Evolutionary conservation across 2,797 vertebrate genomes (phyloP).

Genomic region (Orientallactaga sibirica): DNA sequence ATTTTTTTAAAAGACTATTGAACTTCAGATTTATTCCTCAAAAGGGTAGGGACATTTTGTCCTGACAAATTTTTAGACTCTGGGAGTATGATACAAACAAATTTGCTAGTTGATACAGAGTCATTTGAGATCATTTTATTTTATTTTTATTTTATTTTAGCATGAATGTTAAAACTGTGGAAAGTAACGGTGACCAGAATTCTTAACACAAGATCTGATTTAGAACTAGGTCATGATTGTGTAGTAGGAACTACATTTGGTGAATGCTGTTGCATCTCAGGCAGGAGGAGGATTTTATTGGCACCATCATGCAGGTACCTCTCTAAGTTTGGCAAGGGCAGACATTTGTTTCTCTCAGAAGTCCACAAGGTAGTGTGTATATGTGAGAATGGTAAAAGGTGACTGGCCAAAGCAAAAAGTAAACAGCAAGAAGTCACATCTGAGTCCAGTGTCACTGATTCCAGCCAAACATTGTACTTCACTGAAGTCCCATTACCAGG

Average conservation of each 20-base stretch:
- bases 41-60: background rate
- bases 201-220: background rate
- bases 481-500: background rate
- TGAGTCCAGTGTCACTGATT: background rate
- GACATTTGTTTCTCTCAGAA: constrained; percentile 1
- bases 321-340: background rate
- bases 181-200: background rate
- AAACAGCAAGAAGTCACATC: background rate
- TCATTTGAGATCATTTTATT: background rate
- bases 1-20: too few species aligned
- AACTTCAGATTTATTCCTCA: constrained; percentile 7
- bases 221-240: background rate
- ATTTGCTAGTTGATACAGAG: background rate
- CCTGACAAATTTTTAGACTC: background rate
- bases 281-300: background rate
- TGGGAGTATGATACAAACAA: background rate
- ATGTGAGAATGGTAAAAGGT: constrained; percentile 14
- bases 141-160: constrained; percentile 10
- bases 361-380: background rate
- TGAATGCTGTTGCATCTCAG: background rate
- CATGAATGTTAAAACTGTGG: constrained; percentile 20
- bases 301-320: background rate
- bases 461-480: background rate
- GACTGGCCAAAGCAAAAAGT: background rate
- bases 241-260: background rate